Evolutionary conservation across 1,140 invertebrate genomes (phyloP), one percentile per base, ranked within the genome.

Genomic region (Galendromus occidentalis): DNA sequence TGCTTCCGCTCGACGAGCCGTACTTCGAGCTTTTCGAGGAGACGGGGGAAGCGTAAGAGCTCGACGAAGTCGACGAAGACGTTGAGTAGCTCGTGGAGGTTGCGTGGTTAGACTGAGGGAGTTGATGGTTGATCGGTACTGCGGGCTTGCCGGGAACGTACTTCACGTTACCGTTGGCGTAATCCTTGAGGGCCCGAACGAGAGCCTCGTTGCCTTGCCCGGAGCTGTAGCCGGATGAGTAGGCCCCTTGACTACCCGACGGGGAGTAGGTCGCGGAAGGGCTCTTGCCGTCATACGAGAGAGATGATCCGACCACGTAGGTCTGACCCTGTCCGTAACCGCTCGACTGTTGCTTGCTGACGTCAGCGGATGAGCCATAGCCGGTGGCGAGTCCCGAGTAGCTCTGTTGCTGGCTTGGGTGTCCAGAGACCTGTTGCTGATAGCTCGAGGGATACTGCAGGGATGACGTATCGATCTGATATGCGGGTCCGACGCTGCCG

Each of bases 401-500:
- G 6, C 25, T 18, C 45, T 47, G 45, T 25, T 12, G n/a, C 22
- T 59, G 51, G 33, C 51, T 59, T 6, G 33, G 33, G 33, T 39
- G 33, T 39, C 33, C 33, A 39, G 33, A 39, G 14, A 59, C 51
- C 14, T 25, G 51, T 9, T 59, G 51, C 20, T 59, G 51, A 22
- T 59, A 59, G 51, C 25, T 29, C 1, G 51, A 59, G 6, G 51
- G 51, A 22, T 59, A 59, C 33, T 59, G 51, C n/a, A 59, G 51
- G 14, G 51, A 59, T 59, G 51, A 59, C 1, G 51, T 59, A 22
- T 59, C 51, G 51, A 59, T 59, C 33, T 59, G 51, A 22, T 59
- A 59, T 1, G 51, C 51, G 14, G 51, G 51, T 1, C 51, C 51
- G 14, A 59, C 33, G 20, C 51, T 59, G 51, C 9, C 25, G 2